A percentile compares a stretch with the other conserved stretches of the same genome.
phyloP scores from a whole-genome alignment of 2,888 invertebrate genomes.

The Sinodicranocentrus sp. region DNA sequence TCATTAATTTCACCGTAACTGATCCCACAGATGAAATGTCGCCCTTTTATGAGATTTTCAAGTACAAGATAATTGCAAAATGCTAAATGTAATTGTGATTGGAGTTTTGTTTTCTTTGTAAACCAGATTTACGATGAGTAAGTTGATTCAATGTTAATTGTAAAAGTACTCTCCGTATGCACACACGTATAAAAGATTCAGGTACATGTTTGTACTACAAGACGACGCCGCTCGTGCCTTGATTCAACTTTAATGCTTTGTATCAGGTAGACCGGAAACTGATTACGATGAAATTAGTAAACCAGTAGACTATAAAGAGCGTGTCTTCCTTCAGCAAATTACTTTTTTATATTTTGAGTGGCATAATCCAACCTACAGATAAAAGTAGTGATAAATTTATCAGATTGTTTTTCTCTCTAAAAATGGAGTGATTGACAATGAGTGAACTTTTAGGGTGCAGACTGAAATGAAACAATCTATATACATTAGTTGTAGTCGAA shows the following conservation, averaged over 20 bases:
- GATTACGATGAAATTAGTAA: not conserved
- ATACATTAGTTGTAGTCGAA: not conserved
- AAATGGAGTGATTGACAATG: not conserved
- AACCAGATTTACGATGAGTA: too few relatives aligned
- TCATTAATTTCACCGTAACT: not conserved
- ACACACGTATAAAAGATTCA: not conserved
- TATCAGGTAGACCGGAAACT: slow-evolving; percentile 47
- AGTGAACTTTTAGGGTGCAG: not conserved
- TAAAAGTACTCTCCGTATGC: not conserved
- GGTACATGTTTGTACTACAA: slow-evolving; percentile 8
- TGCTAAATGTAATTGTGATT: slow-evolving; percentile 5
- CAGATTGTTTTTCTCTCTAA: slow-evolving; percentile 6
- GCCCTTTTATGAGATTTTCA: slow-evolving; percentile 9
- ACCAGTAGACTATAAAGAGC: slow-evolving; percentile 14
- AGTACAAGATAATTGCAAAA: slow-evolving; percentile 8
- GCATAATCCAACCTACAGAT: not conserved
- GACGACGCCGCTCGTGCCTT: not conserved
- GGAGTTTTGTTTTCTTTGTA: not conserved
- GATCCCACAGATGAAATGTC: not conserved
- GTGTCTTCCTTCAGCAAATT: not conserved
- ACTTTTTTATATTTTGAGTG: not conserved
- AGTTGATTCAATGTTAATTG: not conserved
- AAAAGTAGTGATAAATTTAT: too few relatives aligned
- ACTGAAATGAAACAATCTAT: not conserved
- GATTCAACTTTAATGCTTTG: slow-evolving; percentile 20